Conservation (phyloP, 2,888 invertebrate genomes). For the Phengaris arion region DNA sequence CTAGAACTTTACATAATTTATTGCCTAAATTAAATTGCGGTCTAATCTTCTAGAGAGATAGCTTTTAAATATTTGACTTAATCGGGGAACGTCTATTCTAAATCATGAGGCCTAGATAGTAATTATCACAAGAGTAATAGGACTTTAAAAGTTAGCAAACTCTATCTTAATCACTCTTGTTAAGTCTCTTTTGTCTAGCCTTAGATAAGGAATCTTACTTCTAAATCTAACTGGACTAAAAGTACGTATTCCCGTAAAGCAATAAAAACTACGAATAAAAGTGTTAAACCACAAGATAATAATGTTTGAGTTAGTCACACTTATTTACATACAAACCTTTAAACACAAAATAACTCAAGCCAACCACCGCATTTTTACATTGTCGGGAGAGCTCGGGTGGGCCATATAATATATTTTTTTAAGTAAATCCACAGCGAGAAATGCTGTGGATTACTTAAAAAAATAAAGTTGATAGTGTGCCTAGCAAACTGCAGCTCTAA, state of each 20-base stretch:
- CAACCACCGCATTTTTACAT: not conserved
- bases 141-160: not conserved
- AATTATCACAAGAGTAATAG: not conserved
- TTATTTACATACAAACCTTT: not conserved
- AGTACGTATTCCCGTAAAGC: too few relatives aligned
- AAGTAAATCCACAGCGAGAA: slow-evolving; percentile 22
- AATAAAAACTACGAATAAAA: not conserved
- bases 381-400: not conserved
- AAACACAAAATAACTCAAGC: not conserved
- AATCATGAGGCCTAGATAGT: not conserved
- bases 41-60: not conserved
- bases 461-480: too few relatives aligned
- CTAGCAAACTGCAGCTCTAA: slow-evolving; percentile 20
- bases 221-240: too few relatives aligned
- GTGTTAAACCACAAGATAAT: not conserved
- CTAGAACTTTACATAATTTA: not conserved
- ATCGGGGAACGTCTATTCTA: not conserved
- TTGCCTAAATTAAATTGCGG: not conserved
- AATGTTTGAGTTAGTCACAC: not conserved
- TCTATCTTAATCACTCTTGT: not conserved
- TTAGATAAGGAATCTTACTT: too few relatives aligned
- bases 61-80: not conserved
- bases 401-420: slow-evolving; percentile 14
- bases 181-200: too few relatives aligned
- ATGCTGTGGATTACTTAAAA: too few relatives aligned